These are phyloP conservation scores for Temnothorax unifasciatus DNA, from an alignment of 2,888 invertebrate genomes.

Conservation along the genomic window DNA sequence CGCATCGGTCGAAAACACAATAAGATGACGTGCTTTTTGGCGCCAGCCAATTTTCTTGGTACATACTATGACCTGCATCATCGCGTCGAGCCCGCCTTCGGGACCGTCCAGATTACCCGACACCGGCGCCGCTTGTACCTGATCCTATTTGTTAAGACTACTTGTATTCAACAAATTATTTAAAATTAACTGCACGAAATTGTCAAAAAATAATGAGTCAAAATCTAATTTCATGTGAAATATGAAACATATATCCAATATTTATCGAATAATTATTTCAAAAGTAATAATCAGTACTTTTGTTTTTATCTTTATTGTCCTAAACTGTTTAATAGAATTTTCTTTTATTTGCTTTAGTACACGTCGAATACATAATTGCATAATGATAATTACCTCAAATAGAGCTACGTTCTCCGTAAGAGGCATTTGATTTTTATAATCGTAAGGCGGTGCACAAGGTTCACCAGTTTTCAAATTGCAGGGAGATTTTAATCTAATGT, in stretches of 20 bases:
- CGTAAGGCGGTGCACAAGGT: constrained; percentile 90
- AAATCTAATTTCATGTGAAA: not conserved
- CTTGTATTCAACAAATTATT: not conserved
- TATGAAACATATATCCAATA: not conserved
- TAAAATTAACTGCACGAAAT: not conserved
- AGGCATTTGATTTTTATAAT: constrained; percentile 91
- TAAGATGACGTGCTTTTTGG: constrained; percentile 90
- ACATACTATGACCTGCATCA: constrained; percentile 94
- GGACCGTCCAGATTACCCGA: constrained; percentile 90
- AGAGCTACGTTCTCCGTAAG: constrained; percentile 88
- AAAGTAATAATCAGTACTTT: not conserved
- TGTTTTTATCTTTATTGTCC: not conserved
- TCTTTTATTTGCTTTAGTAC: not conserved
- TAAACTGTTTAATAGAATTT: constrained; percentile 43
- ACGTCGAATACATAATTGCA: not conserved
- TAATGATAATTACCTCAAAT: constrained; percentile 86
- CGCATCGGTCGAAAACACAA: constrained; percentile 93
- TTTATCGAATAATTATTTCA: not conserved
- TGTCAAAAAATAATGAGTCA: not conserved
- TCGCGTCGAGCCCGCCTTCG: constrained; percentile 95
- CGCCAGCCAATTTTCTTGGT: constrained; percentile 93
- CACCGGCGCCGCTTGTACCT: constrained; percentile 85
- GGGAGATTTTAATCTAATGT: constrained; percentile 69
- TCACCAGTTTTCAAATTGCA: constrained; percentile 64
- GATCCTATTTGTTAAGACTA: constrained; percentile 61